These are phyloP conservation scores for Acrobasis suavella DNA, from an alignment of 2,888 invertebrate species.

Conservation along the genomic window DNA sequence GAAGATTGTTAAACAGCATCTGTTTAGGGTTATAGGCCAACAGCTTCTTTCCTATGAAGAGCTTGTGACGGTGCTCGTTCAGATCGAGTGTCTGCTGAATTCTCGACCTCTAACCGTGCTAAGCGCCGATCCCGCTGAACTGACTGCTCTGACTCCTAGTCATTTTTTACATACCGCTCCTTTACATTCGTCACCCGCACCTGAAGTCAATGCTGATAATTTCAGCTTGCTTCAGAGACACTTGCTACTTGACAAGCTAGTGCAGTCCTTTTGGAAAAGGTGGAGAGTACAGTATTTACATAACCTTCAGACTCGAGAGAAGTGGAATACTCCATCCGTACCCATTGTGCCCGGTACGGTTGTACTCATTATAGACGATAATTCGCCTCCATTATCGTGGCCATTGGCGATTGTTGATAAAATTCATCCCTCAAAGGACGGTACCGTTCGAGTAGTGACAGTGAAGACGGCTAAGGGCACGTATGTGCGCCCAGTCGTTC, in stretches of 20 bases:
- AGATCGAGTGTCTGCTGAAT: neutral
- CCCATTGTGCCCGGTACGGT: neutral
- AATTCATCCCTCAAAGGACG: no score
- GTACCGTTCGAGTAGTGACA: no score
- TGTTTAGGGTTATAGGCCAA: no score
- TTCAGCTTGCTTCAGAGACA: slow-evolving; percentile 13
- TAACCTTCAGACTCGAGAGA: neutral
- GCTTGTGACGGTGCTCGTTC: neutral
- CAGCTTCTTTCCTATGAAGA: neutral
- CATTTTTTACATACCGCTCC: slow-evolving; percentile 29
- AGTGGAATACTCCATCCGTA: neutral
- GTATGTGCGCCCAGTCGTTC: no score
- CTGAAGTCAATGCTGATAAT: slow-evolving; percentile 1
- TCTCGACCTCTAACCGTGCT: neutral
- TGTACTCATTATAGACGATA: neutral
- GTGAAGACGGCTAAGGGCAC: no score
- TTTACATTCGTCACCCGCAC: slow-evolving; percentile 24
- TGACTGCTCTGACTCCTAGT: slow-evolving; percentile 21
- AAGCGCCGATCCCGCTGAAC: neutral
- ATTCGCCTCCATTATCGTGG: neutral
- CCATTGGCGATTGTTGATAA: no score
- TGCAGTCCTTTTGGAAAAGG: slow-evolving; percentile 27
- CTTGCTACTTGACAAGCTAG: slow-evolving; percentile 26
- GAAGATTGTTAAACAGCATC: no score
- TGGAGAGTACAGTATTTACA: slow-evolving; percentile 29